Conservation (phyloP, 1,140 invertebrate genomes). For the Homarus americanus region DNA sequence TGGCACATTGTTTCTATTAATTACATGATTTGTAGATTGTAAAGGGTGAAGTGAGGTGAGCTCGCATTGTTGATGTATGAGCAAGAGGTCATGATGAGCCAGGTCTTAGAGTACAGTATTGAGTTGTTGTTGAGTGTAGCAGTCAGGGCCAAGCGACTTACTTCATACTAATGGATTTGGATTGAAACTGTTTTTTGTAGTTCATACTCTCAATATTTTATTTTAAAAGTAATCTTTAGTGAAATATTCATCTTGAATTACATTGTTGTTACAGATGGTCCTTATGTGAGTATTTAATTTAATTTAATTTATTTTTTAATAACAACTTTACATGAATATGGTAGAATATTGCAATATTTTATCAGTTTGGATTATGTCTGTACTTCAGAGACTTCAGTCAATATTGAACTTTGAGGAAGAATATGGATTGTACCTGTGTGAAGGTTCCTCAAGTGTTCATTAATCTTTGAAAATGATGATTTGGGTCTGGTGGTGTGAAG, state of each 20-base stretch:
- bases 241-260: too few species aligned
- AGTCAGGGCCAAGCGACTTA: neutral
- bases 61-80: neutral
- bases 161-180: neutral
- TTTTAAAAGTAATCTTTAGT: too few species aligned
- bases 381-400: too few species aligned
- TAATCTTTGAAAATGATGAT: neutral
- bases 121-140: neutral
- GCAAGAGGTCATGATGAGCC: neutral
- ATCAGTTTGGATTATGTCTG: too few species aligned
- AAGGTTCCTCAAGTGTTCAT: neutral
- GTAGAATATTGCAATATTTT: too few species aligned
- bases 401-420: too few species aligned
- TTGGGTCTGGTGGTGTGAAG: neutral
- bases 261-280: too few species aligned
- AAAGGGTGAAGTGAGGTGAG: constrained; percentile 1
- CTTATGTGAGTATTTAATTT: neutral
- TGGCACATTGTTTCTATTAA: neutral
- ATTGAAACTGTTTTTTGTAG: neutral
- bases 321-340: too few species aligned
- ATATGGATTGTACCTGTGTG: neutral
- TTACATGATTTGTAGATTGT: neutral
- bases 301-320: neutral
- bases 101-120: neutral
- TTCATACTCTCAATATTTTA: neutral